Evolutionary conservation across 2,888 invertebrate species (phyloP).

Genomic region (Mythimna vitellina): DNA sequence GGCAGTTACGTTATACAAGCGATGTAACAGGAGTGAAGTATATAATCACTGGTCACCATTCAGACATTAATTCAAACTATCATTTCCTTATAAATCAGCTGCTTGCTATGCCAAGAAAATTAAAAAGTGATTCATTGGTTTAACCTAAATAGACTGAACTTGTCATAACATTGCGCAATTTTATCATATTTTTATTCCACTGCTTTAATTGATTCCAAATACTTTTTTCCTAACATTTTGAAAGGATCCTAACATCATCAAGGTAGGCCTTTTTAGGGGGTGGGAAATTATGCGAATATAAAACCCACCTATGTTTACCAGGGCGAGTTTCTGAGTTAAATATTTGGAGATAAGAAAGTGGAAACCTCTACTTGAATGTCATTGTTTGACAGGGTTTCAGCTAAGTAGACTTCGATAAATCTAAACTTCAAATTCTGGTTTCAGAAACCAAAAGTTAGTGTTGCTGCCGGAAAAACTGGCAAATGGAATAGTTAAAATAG

Average conservation of each 20-base stretch:
- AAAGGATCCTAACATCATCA: too few relatives aligned
- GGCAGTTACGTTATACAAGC: not conserved
- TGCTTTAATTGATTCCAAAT: conserved; percentile 13
- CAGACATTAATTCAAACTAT: not conserved
- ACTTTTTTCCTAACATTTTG: not conserved
- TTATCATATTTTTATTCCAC: conserved; percentile 6
- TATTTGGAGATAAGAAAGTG: not conserved
- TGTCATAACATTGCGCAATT: conserved; percentile 52
- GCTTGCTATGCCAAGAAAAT: not conserved
- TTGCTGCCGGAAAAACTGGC: not conserved
- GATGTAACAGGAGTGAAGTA: not conserved
- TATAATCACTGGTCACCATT: not conserved
- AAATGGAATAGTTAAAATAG: not conserved
- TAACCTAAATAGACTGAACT: conserved; percentile 22
- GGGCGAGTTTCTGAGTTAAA: not conserved
- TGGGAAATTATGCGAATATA: too few relatives aligned
- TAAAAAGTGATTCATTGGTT: conserved; percentile 6
- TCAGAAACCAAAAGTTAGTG: not conserved
- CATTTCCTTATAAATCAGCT: not conserved
- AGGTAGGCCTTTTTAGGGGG: too few relatives aligned
- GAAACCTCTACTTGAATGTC: not conserved
- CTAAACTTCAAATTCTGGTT: not conserved
- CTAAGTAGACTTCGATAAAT: not conserved
- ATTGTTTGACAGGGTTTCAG: not conserved
- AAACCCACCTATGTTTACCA: too few relatives aligned